Conservation (phyloP, 1,140 invertebrate species). For the Eueides isabella region DNA sequence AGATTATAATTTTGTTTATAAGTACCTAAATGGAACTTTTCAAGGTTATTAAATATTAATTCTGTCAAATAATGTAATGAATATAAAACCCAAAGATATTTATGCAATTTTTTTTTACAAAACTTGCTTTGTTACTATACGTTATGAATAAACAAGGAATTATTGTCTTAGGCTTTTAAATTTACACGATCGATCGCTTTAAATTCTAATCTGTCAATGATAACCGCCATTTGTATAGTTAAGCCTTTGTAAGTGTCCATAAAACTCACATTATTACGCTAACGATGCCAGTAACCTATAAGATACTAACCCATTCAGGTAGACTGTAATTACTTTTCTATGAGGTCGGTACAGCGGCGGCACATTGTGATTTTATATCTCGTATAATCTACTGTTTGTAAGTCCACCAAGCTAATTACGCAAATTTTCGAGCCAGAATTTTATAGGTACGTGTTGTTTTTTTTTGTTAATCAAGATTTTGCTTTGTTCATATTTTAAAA, state of each 20-base stretch:
- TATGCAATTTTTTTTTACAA: background rate
- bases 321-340: slow-evolving; percentile 13
- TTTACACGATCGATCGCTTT: background rate
- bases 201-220: slow-evolving; percentile 12
- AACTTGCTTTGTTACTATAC: background rate
- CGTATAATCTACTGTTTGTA: background rate
- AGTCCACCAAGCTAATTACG: too few relatives aligned
- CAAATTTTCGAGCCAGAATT: too few relatives aligned
- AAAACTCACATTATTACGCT: slow-evolving; percentile 16
- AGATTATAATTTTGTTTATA: too few relatives aligned
- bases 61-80: background rate
- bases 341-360: background rate
- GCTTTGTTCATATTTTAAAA: too few relatives aligned
- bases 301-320: slow-evolving; percentile 22
- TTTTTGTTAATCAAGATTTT: too few relatives aligned
- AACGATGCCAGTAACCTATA: slow-evolving; percentile 13
- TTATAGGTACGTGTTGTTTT: too few relatives aligned
- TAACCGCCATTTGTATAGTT: background rate
- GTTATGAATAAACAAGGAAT: background rate
- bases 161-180: slow-evolving; percentile 4
- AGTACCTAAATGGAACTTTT: too few relatives aligned
- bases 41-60: background rate
- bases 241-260: slow-evolving; percentile 11
- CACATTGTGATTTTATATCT: background rate
- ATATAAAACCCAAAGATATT: background rate